Evolutionary conservation across 1,140 invertebrate genomes (phyloP).

Genomic region (Calycopis cecrops): DNA sequence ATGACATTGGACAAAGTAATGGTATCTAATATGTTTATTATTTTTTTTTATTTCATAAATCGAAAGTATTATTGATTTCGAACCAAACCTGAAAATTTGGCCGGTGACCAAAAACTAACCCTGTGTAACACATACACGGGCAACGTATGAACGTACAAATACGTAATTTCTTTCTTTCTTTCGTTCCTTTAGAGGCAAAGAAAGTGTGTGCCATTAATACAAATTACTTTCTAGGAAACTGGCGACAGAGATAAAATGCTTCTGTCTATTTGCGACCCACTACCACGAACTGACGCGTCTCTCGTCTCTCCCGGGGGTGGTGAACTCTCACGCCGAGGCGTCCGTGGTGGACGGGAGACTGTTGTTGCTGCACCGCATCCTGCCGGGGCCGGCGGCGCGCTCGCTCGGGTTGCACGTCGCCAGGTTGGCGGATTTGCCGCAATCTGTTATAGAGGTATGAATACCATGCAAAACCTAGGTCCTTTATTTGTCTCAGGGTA

Average conservation of each 20-base stretch:
- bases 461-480: no score
- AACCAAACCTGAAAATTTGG: no score
- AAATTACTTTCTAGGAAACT: conserved; percentile 81
- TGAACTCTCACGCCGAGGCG: conserved; percentile 93
- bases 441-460: conserved; percentile 60
- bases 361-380: conserved; percentile 90
- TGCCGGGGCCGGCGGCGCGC: conserved; percentile 90
- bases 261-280: conserved; percentile 97
- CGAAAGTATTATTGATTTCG: no score
- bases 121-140: no score
- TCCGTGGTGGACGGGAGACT: conserved; percentile 82
- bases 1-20: no score
- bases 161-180: no score
- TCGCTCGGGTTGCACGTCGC: conserved; percentile 98
- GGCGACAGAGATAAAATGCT: conserved; percentile 88
- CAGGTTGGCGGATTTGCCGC: conserved; percentile 90
- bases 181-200: no score
- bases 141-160: no score
- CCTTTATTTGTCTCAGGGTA: no score
- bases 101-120: no score
- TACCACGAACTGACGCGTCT: conserved; percentile 96
- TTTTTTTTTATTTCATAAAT: no score
- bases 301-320: conserved; percentile 79
- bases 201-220: background rate
- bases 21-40: no score